Base-by-base conservation (phyloP, 2,113 vertebrate genomes). In the Campylomormyrus tamandua region DNA sequence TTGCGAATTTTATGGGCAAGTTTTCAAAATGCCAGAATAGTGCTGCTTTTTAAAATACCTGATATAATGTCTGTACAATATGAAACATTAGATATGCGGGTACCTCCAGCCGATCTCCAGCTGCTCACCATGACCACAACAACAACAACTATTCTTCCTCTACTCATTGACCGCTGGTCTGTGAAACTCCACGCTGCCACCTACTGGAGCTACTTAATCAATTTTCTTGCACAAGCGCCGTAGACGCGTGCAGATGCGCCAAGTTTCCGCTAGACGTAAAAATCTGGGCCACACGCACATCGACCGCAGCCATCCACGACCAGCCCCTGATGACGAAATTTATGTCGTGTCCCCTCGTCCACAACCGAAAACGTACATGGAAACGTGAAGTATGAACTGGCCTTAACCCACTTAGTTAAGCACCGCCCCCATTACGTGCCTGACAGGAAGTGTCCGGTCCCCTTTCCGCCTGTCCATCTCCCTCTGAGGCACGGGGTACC, bases 381-480 rank as follows among this genome's bases (percentile, higher is more conserved):
- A 62, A 62, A n/a, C 1, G 56, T 9, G 56, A n/a, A 62, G 6
- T n/a, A 62, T 9, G 56, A 62, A 62, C 8, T 62, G 7, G 24
- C 56, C 56, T 62, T 9, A 62, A 27, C 48, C 5, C 21, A 15
- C 3, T 13, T 2, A 70, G n/a, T 4, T 10, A 70, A 11, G n/a
- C n/a, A 13, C 62, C 9, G 10, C 10, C n/a, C 27, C 10, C 9
- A 90, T 74, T 85, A 90, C 92, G 90, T 94, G 98, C 98, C 97
- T 98, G 89, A 99, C 98, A 9, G 98, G 97, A 90, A 99, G 93
- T 0, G 98, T 99, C 93, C 98, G 95, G 95, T 99, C 98, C 84
- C 98, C 98, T 92, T 99, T 99, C 89, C 98, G 97, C 77, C 98
- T 95, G 92, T 99, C 98, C 98, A 99, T 99, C 94, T 99, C 98